Base-by-base conservation (phyloP, 1,140 invertebrate species). In the Heliconius eleuchia region DNA sequence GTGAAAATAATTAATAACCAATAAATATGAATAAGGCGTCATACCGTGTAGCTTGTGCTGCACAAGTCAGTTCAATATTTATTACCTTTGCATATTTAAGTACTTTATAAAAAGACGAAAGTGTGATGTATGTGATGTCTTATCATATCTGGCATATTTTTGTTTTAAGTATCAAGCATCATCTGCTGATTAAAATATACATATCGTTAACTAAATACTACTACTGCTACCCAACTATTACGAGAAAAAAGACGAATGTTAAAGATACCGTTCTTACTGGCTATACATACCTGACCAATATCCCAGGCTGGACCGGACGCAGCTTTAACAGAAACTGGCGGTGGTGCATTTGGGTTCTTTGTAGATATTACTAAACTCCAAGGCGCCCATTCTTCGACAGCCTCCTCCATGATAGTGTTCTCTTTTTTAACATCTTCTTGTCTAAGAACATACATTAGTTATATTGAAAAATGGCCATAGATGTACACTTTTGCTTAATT, bases 281-380 rank as follows among this genome's bases (percentile, higher is more conserved):
- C 34, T 37, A 37, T 37, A 37, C 34, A 37, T 37, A 93, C 92
- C 87, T 94, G 88, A 81, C 80, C 89, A 70, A 94, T 93, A 70
- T 94, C 92, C 92, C 92, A 94, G 23, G 87, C 89, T 1, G 90
- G 92, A n/a, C 92, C 92, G 1, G 90, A 86, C 0, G 89, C 74
- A 9, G 88, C 89, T 78, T 86, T 88, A 39, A 94, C 83, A 30
- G 86, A 57, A 5, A 94, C 91, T 1, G 91, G 92, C 9, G 92
- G 87, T 19, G 91, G 91, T 9, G 91, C 91, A 46, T 91, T 88
- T 0, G 89, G 86, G 66, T 89, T 92, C 76, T 92, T 92, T n/a
- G 84, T 86, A 6, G 89, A 78, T 13, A 91, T 81, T 39, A 91
- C 89, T 30, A 92, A 75, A 55, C 80, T 89, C 91, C 92, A 94